Base-by-base conservation (phyloP, 2,797 vertebrate species). In the Siniperca undulata region DNA sequence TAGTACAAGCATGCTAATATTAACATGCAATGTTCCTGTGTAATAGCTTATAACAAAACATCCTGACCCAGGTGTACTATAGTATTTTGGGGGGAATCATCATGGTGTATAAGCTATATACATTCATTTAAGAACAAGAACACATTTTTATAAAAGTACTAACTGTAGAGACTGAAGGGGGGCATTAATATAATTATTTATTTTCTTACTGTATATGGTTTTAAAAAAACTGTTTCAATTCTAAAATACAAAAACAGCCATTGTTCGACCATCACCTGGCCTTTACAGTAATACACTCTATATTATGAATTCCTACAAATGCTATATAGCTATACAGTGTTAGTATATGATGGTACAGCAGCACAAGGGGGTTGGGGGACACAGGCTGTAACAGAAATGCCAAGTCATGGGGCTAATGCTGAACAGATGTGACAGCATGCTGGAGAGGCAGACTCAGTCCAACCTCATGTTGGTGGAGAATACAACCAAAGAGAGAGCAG, bases 341-440 rank as follows among this genome's bases (percentile, higher is more conserved):
- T 79, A 13, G 22, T 65, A 16, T 38, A 40, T 17, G 60, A 34
- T 30, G 60, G 36, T 60, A 17, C 8, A 59, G 67, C 78, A 80
- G 75, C 34, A 66, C 40, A 20, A 0, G 59, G 62, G 52, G 78
- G 58, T 6, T 44, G 73, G 75, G 42, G 42, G 55, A 24, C 40
- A 59, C 30, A 82, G 64, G 55, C 53, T 69, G 62, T 0, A 71
- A 74, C 70, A 92, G 74, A 93, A 93, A 82, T 89, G 87, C 92
- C 30, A 91, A 94, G 92, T 93, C 93, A 93, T 80, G 71, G 74
- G 36, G 66, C 84, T 93, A 92, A 94, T 91, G 87, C 72, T 88
- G 82, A 95, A 82, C 95, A 95, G 90, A 94, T 95, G 93, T 92
- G 86, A 85, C 89, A 78, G 81, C 42, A 30, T 19, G 80, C 67